Conservation (phyloP, 2,888 invertebrate species). For the Leuctra nigra region DNA sequence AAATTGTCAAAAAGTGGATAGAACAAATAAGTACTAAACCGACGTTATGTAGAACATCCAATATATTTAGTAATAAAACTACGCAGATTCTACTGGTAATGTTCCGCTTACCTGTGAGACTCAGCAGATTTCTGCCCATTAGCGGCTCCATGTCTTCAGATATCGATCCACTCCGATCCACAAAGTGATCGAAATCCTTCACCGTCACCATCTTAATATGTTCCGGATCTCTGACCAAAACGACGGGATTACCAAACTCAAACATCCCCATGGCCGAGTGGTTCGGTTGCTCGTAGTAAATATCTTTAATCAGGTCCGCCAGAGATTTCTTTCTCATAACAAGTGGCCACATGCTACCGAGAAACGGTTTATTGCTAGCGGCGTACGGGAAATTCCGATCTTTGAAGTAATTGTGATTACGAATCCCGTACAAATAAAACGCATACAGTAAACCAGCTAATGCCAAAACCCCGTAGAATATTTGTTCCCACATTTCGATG, state of each 20-base stretch:
- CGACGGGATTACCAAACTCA: conserved; percentile 40
- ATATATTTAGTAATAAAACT: too few species aligned
- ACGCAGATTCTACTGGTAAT: too few species aligned
- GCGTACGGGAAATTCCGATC: neutral
- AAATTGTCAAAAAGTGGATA: too few species aligned
- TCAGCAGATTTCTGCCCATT: conserved; percentile 45
- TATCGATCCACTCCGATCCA: conserved; percentile 43
- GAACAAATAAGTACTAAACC: too few species aligned
- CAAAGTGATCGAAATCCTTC: conserved; percentile 51
- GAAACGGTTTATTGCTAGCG: neutral
- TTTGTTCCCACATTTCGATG: neutral
- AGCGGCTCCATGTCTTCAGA: conserved; percentile 42
- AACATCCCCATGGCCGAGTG: conserved; percentile 37
- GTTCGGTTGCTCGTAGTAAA: neutral
- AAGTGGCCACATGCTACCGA: neutral
- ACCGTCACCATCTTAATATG: conserved; percentile 47
- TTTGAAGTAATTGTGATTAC: neutral
- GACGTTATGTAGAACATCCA: too few species aligned
- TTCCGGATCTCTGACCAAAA: conserved; percentile 48
- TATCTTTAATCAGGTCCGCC: neutral
- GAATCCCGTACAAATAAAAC: neutral
- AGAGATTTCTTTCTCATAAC: neutral
- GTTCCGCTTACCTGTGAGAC: conserved; percentile 40
- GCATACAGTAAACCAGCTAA: neutral
- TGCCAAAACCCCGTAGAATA: neutral